A percentile compares a stretch with the other conserved stretches of the same genome.
Evolutionary conservation across 2,797 vertebrate genomes (phyloP).

Genomic region (Thamnophis elegans): DNA sequence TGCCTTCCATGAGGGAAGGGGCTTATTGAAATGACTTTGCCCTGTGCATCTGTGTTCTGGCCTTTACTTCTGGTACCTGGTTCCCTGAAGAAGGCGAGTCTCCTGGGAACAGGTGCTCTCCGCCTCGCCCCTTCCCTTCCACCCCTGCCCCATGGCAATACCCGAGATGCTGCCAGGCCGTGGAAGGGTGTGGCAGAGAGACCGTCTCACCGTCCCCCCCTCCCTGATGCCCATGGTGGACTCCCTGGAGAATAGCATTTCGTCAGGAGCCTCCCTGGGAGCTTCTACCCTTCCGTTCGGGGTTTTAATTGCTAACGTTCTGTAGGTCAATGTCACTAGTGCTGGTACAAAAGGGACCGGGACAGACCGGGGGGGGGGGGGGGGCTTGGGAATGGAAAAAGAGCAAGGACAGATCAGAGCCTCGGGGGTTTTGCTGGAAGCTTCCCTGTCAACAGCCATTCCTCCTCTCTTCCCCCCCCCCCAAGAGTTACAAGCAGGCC

Average conservation of each 20-base stretch:
- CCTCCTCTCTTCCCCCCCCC: background rate
- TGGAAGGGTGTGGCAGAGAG: background rate
- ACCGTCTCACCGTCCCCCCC: too few species aligned
- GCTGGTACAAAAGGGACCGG: fast-evolving
- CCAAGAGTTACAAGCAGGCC: background rate
- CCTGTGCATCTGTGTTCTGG: too few species aligned
- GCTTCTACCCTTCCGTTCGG: background rate
- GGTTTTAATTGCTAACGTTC: background rate
- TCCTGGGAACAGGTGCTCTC: background rate
- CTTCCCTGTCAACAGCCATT: background rate
- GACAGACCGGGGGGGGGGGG: background rate
- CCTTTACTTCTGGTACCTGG: background rate
- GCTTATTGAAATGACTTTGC: background rate
- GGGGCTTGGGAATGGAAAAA: background rate
- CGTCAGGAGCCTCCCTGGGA: background rate
- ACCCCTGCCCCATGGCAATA: background rate
- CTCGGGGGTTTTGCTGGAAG: too few species aligned
- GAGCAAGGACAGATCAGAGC: background rate
- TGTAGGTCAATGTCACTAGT: background rate
- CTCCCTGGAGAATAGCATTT: too few species aligned
- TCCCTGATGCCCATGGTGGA: background rate
- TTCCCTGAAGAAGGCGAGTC: background rate
- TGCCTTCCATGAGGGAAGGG: background rate
- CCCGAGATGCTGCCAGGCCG: background rate
- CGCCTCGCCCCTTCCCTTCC: background rate